These are phyloP conservation scores for Heliocidaris tuberculata DNA, from an alignment of 35 echinoderm and acorn worm genomes.

Conservation along the genomic window DNA sequence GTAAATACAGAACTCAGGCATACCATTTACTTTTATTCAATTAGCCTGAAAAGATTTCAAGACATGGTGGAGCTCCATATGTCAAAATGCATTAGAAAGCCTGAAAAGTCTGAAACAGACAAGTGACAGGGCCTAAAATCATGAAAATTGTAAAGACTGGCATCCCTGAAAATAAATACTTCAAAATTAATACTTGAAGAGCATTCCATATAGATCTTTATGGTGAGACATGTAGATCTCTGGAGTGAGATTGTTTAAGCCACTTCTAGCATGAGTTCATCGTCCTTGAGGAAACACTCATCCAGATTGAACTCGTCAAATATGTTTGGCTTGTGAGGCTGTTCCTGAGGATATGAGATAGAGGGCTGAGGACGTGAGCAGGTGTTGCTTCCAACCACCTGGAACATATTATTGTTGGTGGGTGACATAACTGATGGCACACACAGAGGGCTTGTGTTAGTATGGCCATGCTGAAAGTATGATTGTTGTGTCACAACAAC, in stretches of 20 bases:
- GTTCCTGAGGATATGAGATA: not conserved
- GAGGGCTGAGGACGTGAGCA: not conserved
- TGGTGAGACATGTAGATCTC: no score
- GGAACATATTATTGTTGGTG: slow-evolving; percentile 20
- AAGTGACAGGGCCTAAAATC: no score
- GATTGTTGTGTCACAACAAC: slow-evolving; percentile 19
- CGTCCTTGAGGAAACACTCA: slow-evolving; percentile 63
- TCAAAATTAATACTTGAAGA: no score
- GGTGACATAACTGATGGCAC: not conserved
- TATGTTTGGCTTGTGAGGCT: slow-evolving; percentile 23
- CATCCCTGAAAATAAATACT: no score
- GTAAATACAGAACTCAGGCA: not conserved
- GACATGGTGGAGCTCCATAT: no score
- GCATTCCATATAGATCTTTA: not conserved
- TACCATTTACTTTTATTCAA: no score
- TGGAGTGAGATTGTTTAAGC: no score
- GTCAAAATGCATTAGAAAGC: no score
- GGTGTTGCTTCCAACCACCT: not conserved
- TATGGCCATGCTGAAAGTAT: not conserved
- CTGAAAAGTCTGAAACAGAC: no score
- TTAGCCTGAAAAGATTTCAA: no score
- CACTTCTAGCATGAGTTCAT: slow-evolving; percentile 10
- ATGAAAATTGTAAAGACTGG: no score
- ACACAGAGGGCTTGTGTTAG: not conserved
- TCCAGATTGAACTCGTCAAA: slow-evolving; percentile 77